Evolutionary conservation across 2,113 vertebrate species (phyloP).

Genomic region (Chaenocephalus aceratus): DNA sequence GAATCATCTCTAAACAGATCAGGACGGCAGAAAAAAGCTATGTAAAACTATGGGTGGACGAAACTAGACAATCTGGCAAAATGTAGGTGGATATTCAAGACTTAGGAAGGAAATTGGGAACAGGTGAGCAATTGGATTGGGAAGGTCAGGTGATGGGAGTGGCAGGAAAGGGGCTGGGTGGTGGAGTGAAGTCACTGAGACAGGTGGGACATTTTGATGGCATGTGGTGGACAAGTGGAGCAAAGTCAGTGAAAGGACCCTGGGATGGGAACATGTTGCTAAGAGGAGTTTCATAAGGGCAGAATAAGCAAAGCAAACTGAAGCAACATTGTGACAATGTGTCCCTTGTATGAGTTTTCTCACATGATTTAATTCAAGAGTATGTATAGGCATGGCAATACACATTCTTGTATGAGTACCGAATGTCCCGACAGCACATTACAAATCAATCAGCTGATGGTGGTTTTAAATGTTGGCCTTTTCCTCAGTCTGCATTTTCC

Average conservation of each 20-base stretch:
- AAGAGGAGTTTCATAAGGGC: too few species aligned
- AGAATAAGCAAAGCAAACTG: too few species aligned
- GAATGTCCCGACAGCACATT: background rate
- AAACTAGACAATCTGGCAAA: background rate
- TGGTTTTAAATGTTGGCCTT: background rate
- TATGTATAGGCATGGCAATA: background rate
- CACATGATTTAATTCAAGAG: slow-evolving; percentile 2
- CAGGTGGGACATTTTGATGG: too few species aligned
- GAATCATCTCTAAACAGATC: background rate
- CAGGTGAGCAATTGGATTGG: background rate
- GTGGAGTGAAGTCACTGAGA: background rate
- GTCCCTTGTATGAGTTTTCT: background rate
- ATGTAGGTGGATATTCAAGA: background rate
- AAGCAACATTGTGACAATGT: slow-evolving; percentile 1
- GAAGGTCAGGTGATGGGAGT: background rate
- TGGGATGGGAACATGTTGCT: background rate
- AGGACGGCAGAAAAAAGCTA: background rate
- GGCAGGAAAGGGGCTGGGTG: background rate
- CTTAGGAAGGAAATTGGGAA: background rate
- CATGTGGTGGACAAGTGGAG: slow-evolving; percentile 3
- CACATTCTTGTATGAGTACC: background rate
- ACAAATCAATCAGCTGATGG: background rate
- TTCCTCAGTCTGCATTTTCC: slow-evolving; percentile 23
- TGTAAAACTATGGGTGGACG: background rate
- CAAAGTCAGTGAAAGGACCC: background rate